phyloP scores from a whole-genome alignment of 2,113 vertebrate species.

The Chaenocephalus aceratus region DNA sequence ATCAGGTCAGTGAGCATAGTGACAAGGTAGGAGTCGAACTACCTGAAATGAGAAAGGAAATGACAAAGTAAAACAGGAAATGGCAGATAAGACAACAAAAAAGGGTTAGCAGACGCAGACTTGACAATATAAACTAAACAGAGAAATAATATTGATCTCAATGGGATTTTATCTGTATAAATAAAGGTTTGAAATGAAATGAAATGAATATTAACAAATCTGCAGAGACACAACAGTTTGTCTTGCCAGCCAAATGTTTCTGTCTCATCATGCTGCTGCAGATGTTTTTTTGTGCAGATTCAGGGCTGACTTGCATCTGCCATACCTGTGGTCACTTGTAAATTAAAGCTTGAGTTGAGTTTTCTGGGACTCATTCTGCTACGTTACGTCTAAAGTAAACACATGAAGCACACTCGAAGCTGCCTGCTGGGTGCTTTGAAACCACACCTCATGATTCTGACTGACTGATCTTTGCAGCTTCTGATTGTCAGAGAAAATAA shows the following conservation, averaged over 20 bases:
- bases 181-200: too few species aligned
- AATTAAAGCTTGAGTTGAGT: constrained; percentile 13
- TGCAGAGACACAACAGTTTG: constrained; percentile 3
- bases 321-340: constrained; percentile 26
- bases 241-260: constrained; percentile 29
- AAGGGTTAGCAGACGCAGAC: too few species aligned
- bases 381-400: constrained; percentile 4
- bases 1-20: too few species aligned
- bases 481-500: constrained; percentile 15
- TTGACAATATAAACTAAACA: too few species aligned
- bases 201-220: too few species aligned
- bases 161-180: too few species aligned
- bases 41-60: too few species aligned
- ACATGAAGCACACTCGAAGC: constrained; percentile 6
- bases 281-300: constrained; percentile 22
- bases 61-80: too few species aligned
- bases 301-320: not conserved
- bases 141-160: too few species aligned
- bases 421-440: constrained; percentile 6
- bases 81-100: too few species aligned
- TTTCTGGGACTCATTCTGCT: constrained; percentile 5
- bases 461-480: constrained; percentile 3
- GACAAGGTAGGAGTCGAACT: too few species aligned
- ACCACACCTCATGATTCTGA: not conserved
- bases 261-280: constrained; percentile 10